Evolutionary conservation across 64 coral and sea anemone genomes (phyloP).

Genomic region (Trachythela sp.): DNA sequence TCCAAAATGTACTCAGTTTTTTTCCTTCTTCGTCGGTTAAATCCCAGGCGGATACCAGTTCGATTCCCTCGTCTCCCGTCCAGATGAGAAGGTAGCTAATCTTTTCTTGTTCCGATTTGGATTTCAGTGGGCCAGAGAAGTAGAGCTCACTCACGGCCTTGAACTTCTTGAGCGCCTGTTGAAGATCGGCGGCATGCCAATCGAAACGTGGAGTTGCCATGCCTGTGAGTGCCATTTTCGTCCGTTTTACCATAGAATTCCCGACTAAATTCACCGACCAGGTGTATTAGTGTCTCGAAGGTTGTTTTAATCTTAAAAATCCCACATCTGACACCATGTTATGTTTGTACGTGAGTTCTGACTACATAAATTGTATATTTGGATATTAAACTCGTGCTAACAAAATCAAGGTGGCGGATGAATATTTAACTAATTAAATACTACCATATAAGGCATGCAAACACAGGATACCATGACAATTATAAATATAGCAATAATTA

Average conservation of each 20-base stretch:
- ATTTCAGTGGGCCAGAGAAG: constrained; percentile 65
- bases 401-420: no score
- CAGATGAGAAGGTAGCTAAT: constrained; percentile 56
- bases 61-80: constrained; percentile 68
- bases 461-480: no score
- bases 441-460: no score
- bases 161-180: constrained; percentile 59
- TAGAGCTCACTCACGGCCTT: constrained; percentile 52
- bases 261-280: background rate
- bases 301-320: background rate
- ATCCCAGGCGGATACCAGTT: constrained; percentile 39
- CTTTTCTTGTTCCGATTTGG: constrained; percentile 63
- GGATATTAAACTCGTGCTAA: no score
- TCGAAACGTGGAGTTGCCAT: constrained; percentile 44
- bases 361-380: no score
- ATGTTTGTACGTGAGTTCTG: no score
- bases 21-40: constrained; percentile 32
- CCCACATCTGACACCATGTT: constrained; percentile 57
- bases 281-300: constrained; percentile 10
- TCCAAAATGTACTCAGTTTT: constrained; percentile 52
- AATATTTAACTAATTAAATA: no score
- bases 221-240: constrained; percentile 35
- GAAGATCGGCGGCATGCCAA: constrained; percentile 44
- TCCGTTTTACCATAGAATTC: constrained; percentile 32
- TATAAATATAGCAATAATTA: no score